Conservation (phyloP, 2,888 invertebrate species). For the Fragum whitleyi region DNA sequence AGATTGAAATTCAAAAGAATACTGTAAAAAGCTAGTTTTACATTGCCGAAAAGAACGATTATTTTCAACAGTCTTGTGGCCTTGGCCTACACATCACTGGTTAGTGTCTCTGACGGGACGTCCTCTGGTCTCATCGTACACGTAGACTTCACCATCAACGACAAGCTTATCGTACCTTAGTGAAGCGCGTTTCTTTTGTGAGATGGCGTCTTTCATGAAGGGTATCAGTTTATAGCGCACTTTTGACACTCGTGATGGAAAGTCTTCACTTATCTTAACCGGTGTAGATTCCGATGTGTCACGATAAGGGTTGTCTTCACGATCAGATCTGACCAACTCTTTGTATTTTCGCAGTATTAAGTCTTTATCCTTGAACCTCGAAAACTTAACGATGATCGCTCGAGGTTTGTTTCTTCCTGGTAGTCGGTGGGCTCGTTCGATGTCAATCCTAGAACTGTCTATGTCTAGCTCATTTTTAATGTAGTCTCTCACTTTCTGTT, state of each 20-base stretch:
- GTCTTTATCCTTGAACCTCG: constrained; percentile 15
- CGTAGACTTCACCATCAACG: not conserved
- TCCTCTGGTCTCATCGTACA: constrained; percentile 1
- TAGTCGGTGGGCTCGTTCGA: constrained; percentile 16
- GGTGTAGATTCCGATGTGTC: too few relatives aligned
- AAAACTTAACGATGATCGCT: constrained; percentile 11
- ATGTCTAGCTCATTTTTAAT: not conserved
- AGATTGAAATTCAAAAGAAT: too few relatives aligned
- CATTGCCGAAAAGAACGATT: too few relatives aligned
- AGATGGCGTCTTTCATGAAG: not conserved
- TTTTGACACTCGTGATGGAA: not conserved
- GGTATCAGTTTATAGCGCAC: not conserved
- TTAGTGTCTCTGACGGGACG: not conserved
- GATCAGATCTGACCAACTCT: not conserved
- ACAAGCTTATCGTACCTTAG: constrained; percentile 9
- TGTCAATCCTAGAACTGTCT: constrained; percentile 12
- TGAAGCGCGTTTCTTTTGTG: not conserved
- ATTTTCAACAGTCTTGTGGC: too few relatives aligned
- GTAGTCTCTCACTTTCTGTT: constrained; percentile 4
- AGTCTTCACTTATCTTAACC: constrained; percentile 23
- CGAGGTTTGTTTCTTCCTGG: not conserved
- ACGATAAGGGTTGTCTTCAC: not conserved
- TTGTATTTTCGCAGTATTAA: not conserved
- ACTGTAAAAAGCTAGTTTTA: too few relatives aligned
- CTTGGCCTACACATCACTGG: constrained; percentile 1